Conservation (phyloP, 1,140 invertebrate genomes). For the Bacillus rossius region DNA sequence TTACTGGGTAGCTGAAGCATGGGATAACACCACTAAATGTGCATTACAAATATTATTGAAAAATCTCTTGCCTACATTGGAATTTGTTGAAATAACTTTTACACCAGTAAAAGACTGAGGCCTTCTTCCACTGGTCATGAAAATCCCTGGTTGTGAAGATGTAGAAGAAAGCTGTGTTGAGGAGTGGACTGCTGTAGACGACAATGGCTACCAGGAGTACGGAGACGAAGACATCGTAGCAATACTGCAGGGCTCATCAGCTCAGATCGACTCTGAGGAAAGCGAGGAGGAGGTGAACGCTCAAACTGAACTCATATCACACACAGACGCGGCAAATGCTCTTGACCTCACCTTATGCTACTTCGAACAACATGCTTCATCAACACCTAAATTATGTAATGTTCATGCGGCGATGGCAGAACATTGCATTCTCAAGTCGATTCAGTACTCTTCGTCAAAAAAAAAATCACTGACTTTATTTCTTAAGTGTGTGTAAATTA, state of each 20-base stretch:
- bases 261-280: neutral
- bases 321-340: constrained; percentile 2
- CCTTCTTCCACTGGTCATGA: no score
- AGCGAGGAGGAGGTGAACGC: constrained; percentile 1
- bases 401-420: neutral
- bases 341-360: constrained; percentile 5
- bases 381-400: constrained; percentile 1
- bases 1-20: constrained; percentile 31
- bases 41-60: constrained; percentile 32
- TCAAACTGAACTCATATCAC: neutral
- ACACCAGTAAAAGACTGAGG: no score
- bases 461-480: neutral
- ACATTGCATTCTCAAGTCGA: neutral
- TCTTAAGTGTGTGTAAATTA: no score
- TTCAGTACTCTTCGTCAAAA: neutral
- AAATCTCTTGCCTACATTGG: constrained; percentile 18
- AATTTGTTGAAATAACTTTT: neutral
- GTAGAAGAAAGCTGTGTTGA: neutral
- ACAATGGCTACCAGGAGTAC: neutral
- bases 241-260: no score
- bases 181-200: neutral
- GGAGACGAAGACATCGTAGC: neutral
- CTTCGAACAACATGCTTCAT: constrained; percentile 3
- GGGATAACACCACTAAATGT: constrained; percentile 24
- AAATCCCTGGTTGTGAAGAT: neutral